These are phyloP conservation scores for Schrankia costaestrigalis DNA, from an alignment of 2,888 invertebrate genomes.

Conservation along the genomic window DNA sequence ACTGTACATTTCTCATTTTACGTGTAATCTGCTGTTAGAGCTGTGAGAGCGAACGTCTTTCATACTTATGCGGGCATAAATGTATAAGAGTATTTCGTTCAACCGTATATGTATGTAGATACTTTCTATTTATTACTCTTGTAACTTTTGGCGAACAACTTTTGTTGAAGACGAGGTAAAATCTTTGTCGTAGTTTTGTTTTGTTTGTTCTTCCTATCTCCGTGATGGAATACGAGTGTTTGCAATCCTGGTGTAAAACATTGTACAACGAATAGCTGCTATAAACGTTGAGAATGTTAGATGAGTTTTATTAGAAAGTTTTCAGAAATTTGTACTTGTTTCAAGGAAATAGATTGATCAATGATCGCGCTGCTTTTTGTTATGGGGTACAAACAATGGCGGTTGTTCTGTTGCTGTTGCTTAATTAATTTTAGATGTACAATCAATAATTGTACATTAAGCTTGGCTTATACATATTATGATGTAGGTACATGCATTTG, in stretches of 20 bases:
- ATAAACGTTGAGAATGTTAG: too few species aligned
- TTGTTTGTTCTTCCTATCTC: slow-evolving; percentile 17
- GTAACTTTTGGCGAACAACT: slow-evolving; percentile 23
- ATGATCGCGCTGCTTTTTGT: too few species aligned
- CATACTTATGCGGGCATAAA: slow-evolving; percentile 28
- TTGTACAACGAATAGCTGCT: too few species aligned
- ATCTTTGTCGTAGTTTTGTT: slow-evolving; percentile 13
- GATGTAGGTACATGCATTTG: too few species aligned
- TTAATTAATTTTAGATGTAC: too few species aligned
- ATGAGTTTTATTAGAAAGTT: too few species aligned
- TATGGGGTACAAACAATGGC: too few species aligned
- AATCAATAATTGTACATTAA: too few species aligned
- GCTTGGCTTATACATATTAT: too few species aligned
- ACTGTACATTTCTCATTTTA: slow-evolving; percentile 8
- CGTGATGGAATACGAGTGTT: slow-evolving; percentile 8
- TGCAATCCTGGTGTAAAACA: neutral
- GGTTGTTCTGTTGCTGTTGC: too few species aligned
- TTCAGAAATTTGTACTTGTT: too few species aligned
- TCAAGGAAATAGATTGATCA: too few species aligned
- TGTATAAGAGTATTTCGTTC: slow-evolving; percentile 19
- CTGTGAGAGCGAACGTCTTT: slow-evolving; percentile 16
- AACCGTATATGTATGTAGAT: slow-evolving; percentile 14
- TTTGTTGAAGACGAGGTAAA: slow-evolving; percentile 17
- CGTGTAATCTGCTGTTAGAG: slow-evolving; percentile 16
- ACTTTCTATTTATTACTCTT: slow-evolving; percentile 24